Conservation (phyloP, 2,888 invertebrate species). For the Torymus auratus region DNA sequence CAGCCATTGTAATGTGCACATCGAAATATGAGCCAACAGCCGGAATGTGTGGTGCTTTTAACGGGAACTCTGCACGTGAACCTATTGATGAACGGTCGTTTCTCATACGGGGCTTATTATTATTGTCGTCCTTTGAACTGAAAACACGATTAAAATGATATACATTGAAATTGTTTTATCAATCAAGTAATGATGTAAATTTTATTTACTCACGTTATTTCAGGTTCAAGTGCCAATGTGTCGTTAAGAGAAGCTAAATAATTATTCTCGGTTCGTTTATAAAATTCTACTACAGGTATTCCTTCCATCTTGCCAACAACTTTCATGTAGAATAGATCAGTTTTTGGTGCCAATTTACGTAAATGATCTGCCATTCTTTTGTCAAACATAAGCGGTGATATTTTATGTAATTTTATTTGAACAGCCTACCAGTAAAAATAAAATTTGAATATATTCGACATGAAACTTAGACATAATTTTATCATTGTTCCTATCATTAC, state of each 20-base stretch:
- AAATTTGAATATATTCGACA: background rate
- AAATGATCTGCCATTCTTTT: conserved; percentile 73
- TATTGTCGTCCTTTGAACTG: conserved; percentile 66
- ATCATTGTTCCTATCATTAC: conserved; percentile 61
- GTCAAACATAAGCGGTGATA: conserved; percentile 78
- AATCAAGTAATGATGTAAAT: background rate
- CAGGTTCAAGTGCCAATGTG: conserved; percentile 82
- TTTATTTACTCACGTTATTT: conserved; percentile 71
- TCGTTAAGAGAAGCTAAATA: conserved; percentile 85
- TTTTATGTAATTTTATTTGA: conserved; percentile 79
- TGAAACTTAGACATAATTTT: too few relatives aligned
- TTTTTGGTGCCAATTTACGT: conserved; percentile 78
- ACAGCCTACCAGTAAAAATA: conserved; percentile 76
- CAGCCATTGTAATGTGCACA: conserved; percentile 78
- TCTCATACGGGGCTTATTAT: conserved; percentile 61
- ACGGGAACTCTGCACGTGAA: conserved; percentile 42
- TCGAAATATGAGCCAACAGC: conserved; percentile 80
- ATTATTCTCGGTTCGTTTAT: conserved; percentile 80
- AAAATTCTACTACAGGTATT: conserved; percentile 82
- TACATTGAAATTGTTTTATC: background rate
- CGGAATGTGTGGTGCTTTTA: conserved; percentile 77
- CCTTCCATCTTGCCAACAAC: conserved; percentile 64
- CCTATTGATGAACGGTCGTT: conserved; percentile 23
- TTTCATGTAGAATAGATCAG: conserved; percentile 80
- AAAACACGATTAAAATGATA: conserved; percentile 18